Base-by-base conservation (phyloP, 2,113 vertebrate genomes). In the Bombycilla garrulus region DNA sequence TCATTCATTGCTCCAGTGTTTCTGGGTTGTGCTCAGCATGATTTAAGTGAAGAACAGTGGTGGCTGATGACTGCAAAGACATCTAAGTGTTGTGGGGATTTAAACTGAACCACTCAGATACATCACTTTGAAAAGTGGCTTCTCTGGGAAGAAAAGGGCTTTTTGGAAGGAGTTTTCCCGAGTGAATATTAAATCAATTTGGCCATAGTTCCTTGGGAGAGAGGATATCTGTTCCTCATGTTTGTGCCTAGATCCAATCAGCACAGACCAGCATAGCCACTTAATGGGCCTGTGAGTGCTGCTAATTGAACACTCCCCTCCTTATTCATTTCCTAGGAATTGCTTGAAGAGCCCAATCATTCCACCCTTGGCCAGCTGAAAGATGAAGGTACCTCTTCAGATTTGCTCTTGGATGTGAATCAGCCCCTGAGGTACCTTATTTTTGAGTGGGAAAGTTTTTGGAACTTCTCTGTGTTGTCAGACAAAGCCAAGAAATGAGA, bases 51-150 rank as follows among this genome's bases (percentile, higher is more conserved):
- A 74, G 81, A 92, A 76, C 83, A 48, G 76, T 67, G 42, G 83
- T 56, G 57, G 89, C 40, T 93, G 91, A 77, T 93, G 91, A 48
- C 83, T 95, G 92, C 47, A 67, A 82, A 91, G 74, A 78, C 47
- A 65, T 85, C 57, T 85, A 12, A 87, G 21, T 29, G 74, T 69
- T 81, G 69, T 89, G 69, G 64, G 88, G 51, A 57, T 95, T 96
- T 74, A 84, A 90, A 54, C 51, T 35, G 35, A 78, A 40, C 64
- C 2, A 9, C 57, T 91, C 72, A 74, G 61, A 56, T 56, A 56
- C 48, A 81, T 62, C 51, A 13, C 60, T 92, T 84, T 69, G 57
- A 93, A 87, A 81, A 92, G 77, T 45, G 53, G 65, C 33, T 86
- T 95, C 53, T 67, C 53, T 72, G 81, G 64, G 83, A 95, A 89